phyloP scores from a whole-genome alignment of 2,888 invertebrate genomes.

The Epiblema foenella region DNA sequence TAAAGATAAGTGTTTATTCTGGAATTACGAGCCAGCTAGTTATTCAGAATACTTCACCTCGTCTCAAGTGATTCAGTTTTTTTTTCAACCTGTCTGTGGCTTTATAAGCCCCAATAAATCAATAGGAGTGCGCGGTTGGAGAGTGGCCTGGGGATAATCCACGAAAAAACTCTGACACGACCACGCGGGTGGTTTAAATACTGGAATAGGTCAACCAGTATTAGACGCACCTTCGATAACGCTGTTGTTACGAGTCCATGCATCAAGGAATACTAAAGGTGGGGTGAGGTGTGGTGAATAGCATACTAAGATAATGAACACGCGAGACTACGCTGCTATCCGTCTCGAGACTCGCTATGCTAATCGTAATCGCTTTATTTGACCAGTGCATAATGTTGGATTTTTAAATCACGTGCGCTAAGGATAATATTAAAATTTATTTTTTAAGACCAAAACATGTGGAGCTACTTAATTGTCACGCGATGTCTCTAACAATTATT shows the following conservation, averaged over 20 bases:
- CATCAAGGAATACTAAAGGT: neutral
- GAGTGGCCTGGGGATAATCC: too few relatives aligned
- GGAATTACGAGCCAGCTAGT: constrained; percentile 14
- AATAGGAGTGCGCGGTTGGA: too few relatives aligned
- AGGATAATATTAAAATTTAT: neutral
- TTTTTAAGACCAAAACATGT: neutral
- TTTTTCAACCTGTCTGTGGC: too few relatives aligned
- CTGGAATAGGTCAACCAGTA: too few relatives aligned
- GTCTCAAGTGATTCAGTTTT: neutral
- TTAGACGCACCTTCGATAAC: neutral
- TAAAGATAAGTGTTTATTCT: constrained; percentile 39
- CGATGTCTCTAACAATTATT: too few relatives aligned
- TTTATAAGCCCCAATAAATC: too few relatives aligned
- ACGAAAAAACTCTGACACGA: too few relatives aligned
- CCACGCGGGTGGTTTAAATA: too few relatives aligned
- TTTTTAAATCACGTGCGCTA: too few relatives aligned
- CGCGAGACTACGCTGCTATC: constrained; percentile 27
- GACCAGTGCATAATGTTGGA: constrained; percentile 4
- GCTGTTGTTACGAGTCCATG: neutral
- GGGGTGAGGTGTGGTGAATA: neutral
- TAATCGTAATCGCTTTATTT: constrained; percentile 37
- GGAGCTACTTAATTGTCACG: neutral
- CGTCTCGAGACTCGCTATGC: constrained; percentile 18
- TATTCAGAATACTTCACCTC: neutral
- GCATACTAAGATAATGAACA: constrained; percentile 34